These are phyloP conservation scores for Mythimna loreyi DNA, from an alignment of 2,888 invertebrate species.

Conservation along the genomic window DNA sequence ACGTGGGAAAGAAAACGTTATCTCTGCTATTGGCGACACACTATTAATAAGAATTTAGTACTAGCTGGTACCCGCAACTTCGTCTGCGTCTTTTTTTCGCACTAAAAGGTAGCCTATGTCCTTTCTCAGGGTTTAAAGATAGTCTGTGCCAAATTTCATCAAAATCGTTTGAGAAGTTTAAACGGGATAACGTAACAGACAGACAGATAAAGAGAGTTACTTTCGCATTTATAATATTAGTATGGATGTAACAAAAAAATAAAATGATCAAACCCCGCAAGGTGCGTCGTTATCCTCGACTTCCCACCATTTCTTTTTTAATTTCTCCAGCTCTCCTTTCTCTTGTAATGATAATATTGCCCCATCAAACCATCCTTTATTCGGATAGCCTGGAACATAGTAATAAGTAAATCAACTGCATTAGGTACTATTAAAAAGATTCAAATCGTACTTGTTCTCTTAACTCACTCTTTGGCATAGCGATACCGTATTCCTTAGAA, in stretches of 20 bases:
- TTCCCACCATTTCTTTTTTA: conserved; percentile 98
- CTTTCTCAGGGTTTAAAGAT: too few relatives aligned
- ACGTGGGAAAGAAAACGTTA: too few relatives aligned
- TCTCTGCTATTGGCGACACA: too few relatives aligned
- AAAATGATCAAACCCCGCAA: conserved; percentile 71
- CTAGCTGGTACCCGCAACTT: too few relatives aligned
- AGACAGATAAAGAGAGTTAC: too few relatives aligned
- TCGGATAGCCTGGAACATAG: conserved; percentile 92
- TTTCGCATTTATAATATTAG: too few relatives aligned
- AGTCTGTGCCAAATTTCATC: too few relatives aligned
- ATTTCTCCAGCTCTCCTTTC: conserved; percentile 93
- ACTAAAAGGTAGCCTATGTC: too few relatives aligned
- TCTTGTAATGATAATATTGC: conserved; percentile 97
- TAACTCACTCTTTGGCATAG: conserved; percentile 94
- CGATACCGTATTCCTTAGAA: conserved; percentile 96
- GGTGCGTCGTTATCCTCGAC: conserved; percentile 89
- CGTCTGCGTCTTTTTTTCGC: too few relatives aligned
- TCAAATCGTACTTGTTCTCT: not conserved
- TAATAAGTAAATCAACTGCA: not conserved
- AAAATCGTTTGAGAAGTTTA: too few relatives aligned
- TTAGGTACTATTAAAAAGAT: not conserved
- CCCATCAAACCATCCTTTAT: conserved; percentile 94
- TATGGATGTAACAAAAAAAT: not conserved
- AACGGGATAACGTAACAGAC: too few relatives aligned
- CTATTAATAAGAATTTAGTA: too few relatives aligned